These are phyloP conservation scores for zebrafish (Danio rerio) DNA, from an alignment of 2,113 vertebrate species.

Conservation along the genomic window GRCz12tu NC_133196.1:34311501-34312000, in stretches of 20 bases:
- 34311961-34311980: slow-evolving; percentile 21
- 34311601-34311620: background rate
- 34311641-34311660: slow-evolving; percentile 3
- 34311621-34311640: background rate
- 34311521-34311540: background rate
- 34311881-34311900: slow-evolving; percentile 48
- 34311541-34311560: background rate
- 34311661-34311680: background rate
- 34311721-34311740: background rate
- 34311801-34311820: slow-evolving; percentile 2
- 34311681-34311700: background rate
- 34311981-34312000: background rate
- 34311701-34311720: background rate
- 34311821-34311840: slow-evolving; percentile 3
- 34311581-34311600: slow-evolving; percentile 19
- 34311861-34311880: slow-evolving; percentile 20
- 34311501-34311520: slow-evolving; percentile 9
- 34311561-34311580: background rate
- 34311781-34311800: background rate
- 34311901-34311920: slow-evolving; percentile 57
- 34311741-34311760: background rate
- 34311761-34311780: background rate
- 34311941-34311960: slow-evolving; percentile 53
- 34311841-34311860: slow-evolving; percentile 23
- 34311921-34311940: slow-evolving; percentile 51